Base-by-base conservation (phyloP, 35 echinoderm and acorn worm genomes). In the Anneissia japonica region DNA sequence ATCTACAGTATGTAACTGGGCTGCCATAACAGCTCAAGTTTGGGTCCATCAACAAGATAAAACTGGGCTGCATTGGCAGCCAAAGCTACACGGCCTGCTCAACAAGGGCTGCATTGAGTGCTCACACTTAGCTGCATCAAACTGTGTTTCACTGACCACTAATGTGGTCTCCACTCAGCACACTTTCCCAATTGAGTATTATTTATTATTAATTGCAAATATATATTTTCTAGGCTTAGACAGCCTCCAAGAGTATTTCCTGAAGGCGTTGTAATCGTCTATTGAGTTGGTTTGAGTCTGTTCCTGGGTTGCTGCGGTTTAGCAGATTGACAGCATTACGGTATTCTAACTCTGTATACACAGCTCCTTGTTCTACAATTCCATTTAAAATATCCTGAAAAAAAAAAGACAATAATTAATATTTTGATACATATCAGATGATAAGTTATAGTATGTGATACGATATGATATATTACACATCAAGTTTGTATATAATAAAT, bases 161-260 rank as follows among this genome's bases (percentile, higher is more conserved):
- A n/a, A n/a, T n/a, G n/a, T n/a, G n/a, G n/a, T n/a, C n/a, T n/a
- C n/a, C n/a, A n/a, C n/a, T n/a, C n/a, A n/a, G n/a, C n/a, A n/a
- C n/a, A n/a, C n/a, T n/a, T n/a, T n/a, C n/a, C n/a, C n/a, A n/a
- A n/a, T n/a, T n/a, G n/a, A n/a, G n/a, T n/a, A n/a, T n/a, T n/a
- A n/a, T n/a, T n/a, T n/a, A n/a, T n/a, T n/a, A n/a, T n/a, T n/a
- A n/a, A n/a, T n/a, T n/a, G n/a, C n/a, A n/a, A n/a, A n/a, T n/a
- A n/a, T n/a, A n/a, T n/a, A n/a, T n/a, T n/a, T n/a, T n/a, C n/a
- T n/a, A n/a, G n/a, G 40, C 6, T 64, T 90, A 95, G 0, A 97
- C 94, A 23, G 96, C 96, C 64, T 99, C 91, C 31, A 86, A 91
- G 89, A 99, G 94, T 26, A 99, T 99, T 77, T 99, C 96, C 77